These are phyloP conservation scores for Hiodon tergisus DNA, from an alignment of 2,113 vertebrate genomes.

Conservation along the genomic window DNA sequence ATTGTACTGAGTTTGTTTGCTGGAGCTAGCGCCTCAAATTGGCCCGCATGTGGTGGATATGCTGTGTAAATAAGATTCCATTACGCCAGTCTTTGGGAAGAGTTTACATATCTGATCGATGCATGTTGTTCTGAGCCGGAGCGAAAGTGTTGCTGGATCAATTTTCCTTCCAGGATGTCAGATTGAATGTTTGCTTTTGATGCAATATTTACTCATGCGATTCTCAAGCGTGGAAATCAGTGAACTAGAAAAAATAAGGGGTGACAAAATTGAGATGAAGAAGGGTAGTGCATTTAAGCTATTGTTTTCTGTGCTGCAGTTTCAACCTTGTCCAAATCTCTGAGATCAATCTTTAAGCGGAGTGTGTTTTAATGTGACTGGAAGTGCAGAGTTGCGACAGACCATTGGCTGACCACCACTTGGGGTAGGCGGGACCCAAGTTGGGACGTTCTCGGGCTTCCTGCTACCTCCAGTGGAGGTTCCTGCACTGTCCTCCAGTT, in stretches of 20 bases:
- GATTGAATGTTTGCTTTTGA: slow-evolving; percentile 11
- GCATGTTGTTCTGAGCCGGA: slow-evolving; percentile 8
- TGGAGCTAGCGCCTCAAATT: no score
- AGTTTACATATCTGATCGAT: slow-evolving; percentile 14
- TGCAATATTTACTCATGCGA: slow-evolving; percentile 10
- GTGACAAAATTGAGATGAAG: neutral
- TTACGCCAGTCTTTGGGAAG: neutral
- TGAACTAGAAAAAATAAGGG: neutral
- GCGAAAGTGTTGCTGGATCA: slow-evolving; percentile 6
- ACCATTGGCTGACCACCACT: no score
- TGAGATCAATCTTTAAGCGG: no score
- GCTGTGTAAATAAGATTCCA: neutral
- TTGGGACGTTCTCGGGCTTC: no score
- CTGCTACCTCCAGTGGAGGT: no score
- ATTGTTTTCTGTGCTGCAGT: no score
- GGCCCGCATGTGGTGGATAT: neutral
- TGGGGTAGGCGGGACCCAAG: no score
- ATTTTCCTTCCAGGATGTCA: slow-evolving; percentile 1
- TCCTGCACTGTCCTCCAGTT: no score
- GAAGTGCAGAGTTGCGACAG: no score
- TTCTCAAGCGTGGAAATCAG: neutral
- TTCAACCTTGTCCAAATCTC: no score
- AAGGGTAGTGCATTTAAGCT: neutral
- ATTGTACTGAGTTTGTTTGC: no score
- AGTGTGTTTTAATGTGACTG: no score